Conservation (phyloP, 2,797 vertebrate genomes). For the Monodelphis domestica region DNA sequence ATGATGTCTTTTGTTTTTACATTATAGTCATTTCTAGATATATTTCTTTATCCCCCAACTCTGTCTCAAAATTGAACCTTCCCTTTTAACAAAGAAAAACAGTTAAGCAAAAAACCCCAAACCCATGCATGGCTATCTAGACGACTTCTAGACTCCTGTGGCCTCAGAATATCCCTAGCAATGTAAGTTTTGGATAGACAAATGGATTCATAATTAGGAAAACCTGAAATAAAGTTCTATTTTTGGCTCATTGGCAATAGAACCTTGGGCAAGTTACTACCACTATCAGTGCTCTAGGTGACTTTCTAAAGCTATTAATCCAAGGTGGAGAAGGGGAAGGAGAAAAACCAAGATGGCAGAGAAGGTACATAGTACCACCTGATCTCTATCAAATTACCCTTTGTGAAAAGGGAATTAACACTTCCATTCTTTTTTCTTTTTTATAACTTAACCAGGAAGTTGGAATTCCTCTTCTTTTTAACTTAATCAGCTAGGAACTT, state of each 20-base stretch:
- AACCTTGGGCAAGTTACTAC: background rate
- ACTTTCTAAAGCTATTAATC: background rate
- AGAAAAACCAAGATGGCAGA: too few relatives aligned
- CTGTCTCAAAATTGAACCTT: background rate
- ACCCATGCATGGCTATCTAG: background rate
- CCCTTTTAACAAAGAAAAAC: background rate
- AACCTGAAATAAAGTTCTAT: background rate
- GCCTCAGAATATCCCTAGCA: background rate
- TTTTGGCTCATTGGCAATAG: background rate
- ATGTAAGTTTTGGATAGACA: background rate
- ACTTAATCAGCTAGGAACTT: too few relatives aligned
- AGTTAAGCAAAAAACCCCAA: background rate
- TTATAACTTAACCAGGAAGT: too few relatives aligned
- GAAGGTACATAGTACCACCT: too few relatives aligned
- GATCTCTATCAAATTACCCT: too few relatives aligned
- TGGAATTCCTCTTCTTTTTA: too few relatives aligned
- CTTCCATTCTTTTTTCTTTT: too few relatives aligned
- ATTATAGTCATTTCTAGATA: background rate
- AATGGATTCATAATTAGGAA: background rate
- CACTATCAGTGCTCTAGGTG: background rate
- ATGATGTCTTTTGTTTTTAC: background rate
- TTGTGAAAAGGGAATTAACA: too few relatives aligned
- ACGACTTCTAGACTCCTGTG: background rate
- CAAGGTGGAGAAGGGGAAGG: too few relatives aligned
- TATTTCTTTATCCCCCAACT: background rate